A percentile compares a stretch with the other conserved stretches of the same genome.
phyloP scores from a whole-genome alignment of 2,888 invertebrate species.

The Sesia bembeciformis region DNA sequence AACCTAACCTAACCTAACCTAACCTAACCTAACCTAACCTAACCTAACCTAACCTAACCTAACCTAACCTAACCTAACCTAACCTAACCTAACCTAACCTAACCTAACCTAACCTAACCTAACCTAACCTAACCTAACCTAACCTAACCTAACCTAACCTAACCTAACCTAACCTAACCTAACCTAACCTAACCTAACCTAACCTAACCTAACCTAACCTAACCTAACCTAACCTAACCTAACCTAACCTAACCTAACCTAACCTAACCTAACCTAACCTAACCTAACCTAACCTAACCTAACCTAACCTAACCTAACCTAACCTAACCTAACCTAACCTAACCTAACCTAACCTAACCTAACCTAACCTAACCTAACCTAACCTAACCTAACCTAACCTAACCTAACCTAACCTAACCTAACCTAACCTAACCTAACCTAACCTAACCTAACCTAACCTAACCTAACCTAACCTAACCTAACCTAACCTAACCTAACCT shows the following conservation, averaged over 20 bases:
- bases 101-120: constrained; percentile 6
- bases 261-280: constrained; percentile 2
- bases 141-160: constrained; percentile 3
- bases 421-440: not conserved
- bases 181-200: constrained; percentile 2
- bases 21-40: constrained; percentile 6
- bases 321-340: constrained; percentile 2
- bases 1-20: constrained; percentile 6
- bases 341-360: constrained; percentile 1
- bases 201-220: constrained; percentile 2
- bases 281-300: constrained; percentile 2
- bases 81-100: constrained; percentile 6
- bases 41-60: constrained; percentile 6
- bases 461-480: not conserved
- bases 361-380: constrained; percentile 1
- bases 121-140: constrained; percentile 8
- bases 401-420: not conserved
- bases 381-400: constrained; percentile 1
- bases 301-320: constrained; percentile 2
- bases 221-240: constrained; percentile 2
- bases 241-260: constrained; percentile 2
- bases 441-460: not conserved
- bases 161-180: constrained; percentile 2
- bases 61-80: constrained; percentile 2
- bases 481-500: constrained; percentile 3